Evolutionary conservation across 2,113 vertebrate genomes (phyloP).

Genomic region (Oryzias curvinotus): DNA sequence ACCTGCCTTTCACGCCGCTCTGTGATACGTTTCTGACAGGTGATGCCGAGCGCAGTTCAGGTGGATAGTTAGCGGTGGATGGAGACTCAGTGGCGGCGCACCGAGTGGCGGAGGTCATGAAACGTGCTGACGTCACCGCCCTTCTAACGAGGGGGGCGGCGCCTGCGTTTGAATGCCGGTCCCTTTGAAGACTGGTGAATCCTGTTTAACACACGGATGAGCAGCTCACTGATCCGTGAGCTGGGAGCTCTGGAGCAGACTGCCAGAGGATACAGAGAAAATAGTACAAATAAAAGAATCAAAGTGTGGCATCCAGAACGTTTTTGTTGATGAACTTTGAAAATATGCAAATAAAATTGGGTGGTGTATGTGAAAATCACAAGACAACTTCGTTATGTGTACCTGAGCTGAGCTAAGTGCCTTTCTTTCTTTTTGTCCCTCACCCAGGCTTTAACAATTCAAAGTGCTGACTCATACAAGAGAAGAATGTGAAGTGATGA

Average conservation of each 20-base stretch:
- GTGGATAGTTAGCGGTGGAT: slow-evolving; percentile 7
- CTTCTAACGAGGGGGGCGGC: slow-evolving; percentile 11
- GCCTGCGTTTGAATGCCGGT: slow-evolving; percentile 12
- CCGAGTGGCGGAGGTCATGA: slow-evolving; percentile 11
- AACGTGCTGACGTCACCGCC: slow-evolving; percentile 33
- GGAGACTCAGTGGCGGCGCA: background rate
- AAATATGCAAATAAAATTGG: background rate
- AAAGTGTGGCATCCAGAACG: background rate
- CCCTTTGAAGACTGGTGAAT: slow-evolving; percentile 60
- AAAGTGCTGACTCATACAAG: slow-evolving; percentile 45
- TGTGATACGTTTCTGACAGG: background rate
- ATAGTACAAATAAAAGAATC: background rate
- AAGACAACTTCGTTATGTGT: background rate
- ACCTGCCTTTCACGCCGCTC: background rate
- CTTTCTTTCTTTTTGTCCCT: background rate
- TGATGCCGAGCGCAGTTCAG: slow-evolving; percentile 1
- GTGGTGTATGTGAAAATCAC: background rate
- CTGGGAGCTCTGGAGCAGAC: slow-evolving; percentile 1
- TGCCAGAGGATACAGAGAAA: background rate
- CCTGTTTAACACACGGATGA: slow-evolving; percentile 56
- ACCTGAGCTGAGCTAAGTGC: background rate
- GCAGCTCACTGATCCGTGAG: slow-evolving; percentile 55
- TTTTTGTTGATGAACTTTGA: too few relatives aligned
- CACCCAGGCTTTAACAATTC: slow-evolving; percentile 25
- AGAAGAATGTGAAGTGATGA: slow-evolving; percentile 4